A percentile compares a stretch with the other conserved stretches of the same genome.
Evolutionary conservation across 2,113 vertebrate genomes (phyloP).

Genomic region (Tychaedon coryphoeus): DNA sequence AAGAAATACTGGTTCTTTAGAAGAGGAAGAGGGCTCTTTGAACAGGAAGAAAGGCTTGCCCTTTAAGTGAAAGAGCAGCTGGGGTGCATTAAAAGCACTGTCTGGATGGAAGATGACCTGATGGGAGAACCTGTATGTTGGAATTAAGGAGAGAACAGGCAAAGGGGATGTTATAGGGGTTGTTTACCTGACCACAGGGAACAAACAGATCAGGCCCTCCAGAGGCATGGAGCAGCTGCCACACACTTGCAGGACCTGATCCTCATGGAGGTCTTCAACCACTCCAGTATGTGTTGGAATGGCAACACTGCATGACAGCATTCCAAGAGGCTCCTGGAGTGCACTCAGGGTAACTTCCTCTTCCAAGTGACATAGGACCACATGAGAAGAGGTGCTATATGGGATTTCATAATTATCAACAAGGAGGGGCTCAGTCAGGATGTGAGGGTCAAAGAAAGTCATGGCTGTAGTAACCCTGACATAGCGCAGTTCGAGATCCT

Average conservation of each 20-base stretch:
- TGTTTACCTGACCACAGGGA: background rate
- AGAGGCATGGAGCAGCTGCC: background rate
- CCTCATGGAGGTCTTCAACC: background rate
- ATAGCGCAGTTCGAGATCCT: background rate
- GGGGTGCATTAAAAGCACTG: background rate
- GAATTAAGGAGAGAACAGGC: background rate
- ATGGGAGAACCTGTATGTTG: background rate
- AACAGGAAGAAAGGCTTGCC: background rate
- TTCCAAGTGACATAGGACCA: background rate
- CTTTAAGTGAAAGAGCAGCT: background rate
- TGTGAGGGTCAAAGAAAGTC: background rate
- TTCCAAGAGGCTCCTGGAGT: background rate
- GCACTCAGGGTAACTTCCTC: background rate
- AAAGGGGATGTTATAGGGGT: background rate
- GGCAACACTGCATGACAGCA: background rate
- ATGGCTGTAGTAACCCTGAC: background rate
- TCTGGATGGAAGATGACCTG: background rate
- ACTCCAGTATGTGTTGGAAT: background rate
- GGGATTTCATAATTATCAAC: background rate
- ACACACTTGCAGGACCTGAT: background rate
- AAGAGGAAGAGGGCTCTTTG: background rate
- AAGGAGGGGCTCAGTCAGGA: rapidly evolving
- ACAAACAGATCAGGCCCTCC: background rate
- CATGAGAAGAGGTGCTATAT: rapidly evolving
- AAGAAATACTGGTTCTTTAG: background rate